Conservation (phyloP, 2,888 invertebrate species). For the Hyalella azteca region DNA sequence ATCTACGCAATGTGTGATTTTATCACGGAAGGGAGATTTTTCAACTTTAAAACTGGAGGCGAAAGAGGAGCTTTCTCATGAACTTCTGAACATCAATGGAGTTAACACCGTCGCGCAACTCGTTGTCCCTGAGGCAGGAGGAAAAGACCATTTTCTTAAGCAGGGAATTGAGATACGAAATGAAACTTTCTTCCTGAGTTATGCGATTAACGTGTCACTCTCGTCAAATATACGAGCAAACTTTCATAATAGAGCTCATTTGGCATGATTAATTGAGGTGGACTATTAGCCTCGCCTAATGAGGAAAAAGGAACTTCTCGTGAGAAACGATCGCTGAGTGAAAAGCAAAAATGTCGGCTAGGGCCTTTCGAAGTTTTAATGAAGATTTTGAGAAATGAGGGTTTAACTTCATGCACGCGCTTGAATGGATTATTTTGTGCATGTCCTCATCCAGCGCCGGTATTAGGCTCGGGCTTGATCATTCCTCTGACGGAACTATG, state of each 20-base stretch:
- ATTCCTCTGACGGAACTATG: no score
- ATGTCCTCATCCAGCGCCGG: no score
- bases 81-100: no score
- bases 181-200: not conserved
- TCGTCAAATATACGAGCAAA: conserved; percentile 12
- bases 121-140: no score
- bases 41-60: no score
- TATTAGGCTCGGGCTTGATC: no score
- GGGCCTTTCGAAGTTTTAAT: conserved; percentile 1
- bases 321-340: not conserved
- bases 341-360: not conserved
- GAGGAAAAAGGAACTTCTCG: conserved; percentile 9
- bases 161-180: conserved; percentile 9
- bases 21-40: no score
- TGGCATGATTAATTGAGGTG: conserved; percentile 10
- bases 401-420: not conserved
- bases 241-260: conserved; percentile 18
- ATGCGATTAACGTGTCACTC: not conserved
- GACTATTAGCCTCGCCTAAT: conserved; percentile 14
- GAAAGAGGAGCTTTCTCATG: no score
- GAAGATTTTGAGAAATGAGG: conserved; percentile 8
- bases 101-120: no score
- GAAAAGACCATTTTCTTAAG: no score
- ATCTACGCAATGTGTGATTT: no score
- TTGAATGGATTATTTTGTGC: no score